These are phyloP conservation scores for Aphelenchoides fujianensis DNA, from an alignment of 1,140 invertebrate genomes.

Conservation along the genomic window DNA sequence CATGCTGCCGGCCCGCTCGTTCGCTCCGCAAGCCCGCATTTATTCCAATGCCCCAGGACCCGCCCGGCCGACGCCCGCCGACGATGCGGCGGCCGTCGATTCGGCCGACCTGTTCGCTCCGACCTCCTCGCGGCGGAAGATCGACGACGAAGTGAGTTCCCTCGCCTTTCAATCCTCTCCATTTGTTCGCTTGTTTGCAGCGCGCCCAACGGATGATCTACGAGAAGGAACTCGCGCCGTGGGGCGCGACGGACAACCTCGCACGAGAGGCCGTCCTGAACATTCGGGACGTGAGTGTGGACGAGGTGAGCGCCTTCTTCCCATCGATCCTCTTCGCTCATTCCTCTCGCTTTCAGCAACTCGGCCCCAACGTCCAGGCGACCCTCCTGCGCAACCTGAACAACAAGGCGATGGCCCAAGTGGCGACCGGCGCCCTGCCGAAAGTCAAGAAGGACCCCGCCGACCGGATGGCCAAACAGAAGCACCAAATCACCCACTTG, in stretches of 20 bases:
- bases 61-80: neutral
- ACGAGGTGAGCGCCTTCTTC: constrained; percentile 22
- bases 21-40: constrained; percentile 9
- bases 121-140: neutral
- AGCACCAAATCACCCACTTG: constrained; percentile 55
- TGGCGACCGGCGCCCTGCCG: constrained; percentile 35
- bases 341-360: constrained; percentile 28
- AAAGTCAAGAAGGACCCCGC: constrained; percentile 37
- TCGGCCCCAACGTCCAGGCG: constrained; percentile 50
- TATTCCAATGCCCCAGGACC: constrained; percentile 12
- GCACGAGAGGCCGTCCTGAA: constrained; percentile 42
- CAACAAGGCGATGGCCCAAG: constrained; percentile 36
- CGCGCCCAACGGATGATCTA: constrained; percentile 37
- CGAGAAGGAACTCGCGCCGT: constrained; percentile 41
- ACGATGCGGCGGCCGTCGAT: neutral
- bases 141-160: constrained; percentile 12
- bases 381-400: constrained; percentile 50
- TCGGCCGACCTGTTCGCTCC: no score
- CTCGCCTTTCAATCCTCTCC: constrained; percentile 9
- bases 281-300: constrained; percentile 43
- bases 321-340: neutral
- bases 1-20: neutral
- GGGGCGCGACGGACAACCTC: constrained; percentile 32
- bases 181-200: constrained; percentile 6
- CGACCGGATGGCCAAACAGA: constrained; percentile 47